Base-by-base conservation (phyloP, 2,797 vertebrate species). In the Lophura swinhoii region DNA sequence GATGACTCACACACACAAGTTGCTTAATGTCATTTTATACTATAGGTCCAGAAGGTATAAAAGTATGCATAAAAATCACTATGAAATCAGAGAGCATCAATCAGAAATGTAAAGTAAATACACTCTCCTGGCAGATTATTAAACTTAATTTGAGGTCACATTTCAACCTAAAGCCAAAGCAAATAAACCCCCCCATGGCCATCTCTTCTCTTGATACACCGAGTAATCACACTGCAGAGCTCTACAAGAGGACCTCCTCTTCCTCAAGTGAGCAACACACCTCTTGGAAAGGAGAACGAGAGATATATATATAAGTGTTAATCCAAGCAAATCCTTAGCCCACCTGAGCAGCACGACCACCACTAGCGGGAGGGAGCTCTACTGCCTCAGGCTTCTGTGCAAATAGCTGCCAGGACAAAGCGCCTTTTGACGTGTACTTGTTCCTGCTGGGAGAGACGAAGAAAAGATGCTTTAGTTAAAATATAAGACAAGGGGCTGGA, bases 381-480 rank as follows among this genome's bases (percentile, higher is more conserved):
- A 79, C 85, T 33, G 48, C 44, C 60, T 92, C 74, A 73, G 80
- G 64, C 74, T 93, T 64, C 77, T 6, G 76, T 60, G 80, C 83
- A 86, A 91, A 82, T 58, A 88, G 48, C 1, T 68, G 64, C 96
- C 20, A 5, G 60, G 67, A 59, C 33, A 91, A 91, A 91, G 58
- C 43, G 70, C 35, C 41, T 88, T 91, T 53, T 86, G 79, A 69
- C 0, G 9, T 53, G 83, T 86, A 33, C 67, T 90, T 92, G 80
- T 69, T 81, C 67, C 95, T 93, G 94, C 74, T 91, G 91, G 59
- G 63, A 95, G 46, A 92, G 43, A 93, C 5, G 24, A 37, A 88
- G 68, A 91, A 86, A 53, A 78, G 58, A 70, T 26, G 63, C 39
- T 67, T 94, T 70, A 96, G 94, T 70, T 41, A 81, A 67, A 14